A percentile compares a stretch with the other conserved stretches of the same genome.
phyloP scores from a whole-genome alignment of 2,797 vertebrate species.

The Siniperca obscura region DNA sequence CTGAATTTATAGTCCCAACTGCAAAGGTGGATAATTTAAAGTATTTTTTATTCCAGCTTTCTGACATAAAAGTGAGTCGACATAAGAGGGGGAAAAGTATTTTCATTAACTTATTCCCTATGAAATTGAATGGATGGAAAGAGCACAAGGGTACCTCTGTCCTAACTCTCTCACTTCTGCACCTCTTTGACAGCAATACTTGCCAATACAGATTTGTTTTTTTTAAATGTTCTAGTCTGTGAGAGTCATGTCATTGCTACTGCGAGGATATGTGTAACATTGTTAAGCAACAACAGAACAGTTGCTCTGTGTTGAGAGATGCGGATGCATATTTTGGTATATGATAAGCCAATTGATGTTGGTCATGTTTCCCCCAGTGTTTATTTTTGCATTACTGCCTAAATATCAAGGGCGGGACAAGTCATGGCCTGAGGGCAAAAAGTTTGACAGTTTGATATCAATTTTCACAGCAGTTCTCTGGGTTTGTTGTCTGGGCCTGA shows the following conservation, averaged over 20 bases:
- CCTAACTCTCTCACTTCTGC: background rate
- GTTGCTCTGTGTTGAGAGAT: slow-evolving; percentile 19
- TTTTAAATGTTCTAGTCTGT: background rate
- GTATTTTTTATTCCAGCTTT: slow-evolving; percentile 17
- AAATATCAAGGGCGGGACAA: slow-evolving; percentile 9
- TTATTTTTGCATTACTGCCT: slow-evolving; percentile 28
- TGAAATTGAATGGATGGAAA: slow-evolving; percentile 3
- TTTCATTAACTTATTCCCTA: background rate
- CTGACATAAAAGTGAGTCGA: background rate
- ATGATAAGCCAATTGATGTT: slow-evolving; percentile 34
- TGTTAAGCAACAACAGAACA: slow-evolving; percentile 36
- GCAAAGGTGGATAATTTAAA: slow-evolving; percentile 16
- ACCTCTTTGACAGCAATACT: background rate
- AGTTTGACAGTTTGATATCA: slow-evolving; percentile 36
- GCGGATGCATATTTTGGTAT: slow-evolving; percentile 4
- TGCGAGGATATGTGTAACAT: slow-evolving; percentile 22
- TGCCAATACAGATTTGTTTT: slow-evolving; percentile 13
- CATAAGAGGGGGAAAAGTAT: background rate
- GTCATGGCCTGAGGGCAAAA: slow-evolving; percentile 27
- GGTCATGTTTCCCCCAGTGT: slow-evolving; percentile 3
- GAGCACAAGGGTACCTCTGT: background rate
- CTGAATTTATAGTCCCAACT: background rate
- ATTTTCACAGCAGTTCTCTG: slow-evolving; percentile 35
- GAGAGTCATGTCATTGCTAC: slow-evolving; percentile 12
- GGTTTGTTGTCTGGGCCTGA: slow-evolving; percentile 32